Percentiles rank a stretch among this genome's conserved stretches.
These are phyloP conservation scores for Melipona bicolor DNA, from an alignment of 2,888 invertebrate genomes.

Conservation along the genomic window DNA sequence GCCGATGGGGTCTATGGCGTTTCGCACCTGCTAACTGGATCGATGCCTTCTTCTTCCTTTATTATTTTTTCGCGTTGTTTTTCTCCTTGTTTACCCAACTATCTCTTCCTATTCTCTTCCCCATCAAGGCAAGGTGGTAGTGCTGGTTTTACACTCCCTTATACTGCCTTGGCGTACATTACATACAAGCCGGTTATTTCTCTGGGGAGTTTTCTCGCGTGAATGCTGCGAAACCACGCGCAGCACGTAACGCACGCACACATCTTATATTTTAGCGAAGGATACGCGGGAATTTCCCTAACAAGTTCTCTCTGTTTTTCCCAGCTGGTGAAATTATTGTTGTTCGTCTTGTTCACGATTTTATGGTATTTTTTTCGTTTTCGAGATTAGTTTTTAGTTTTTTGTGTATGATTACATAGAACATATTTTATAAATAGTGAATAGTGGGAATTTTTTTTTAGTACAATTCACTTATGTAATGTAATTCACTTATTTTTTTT, in stretches of 20 bases:
- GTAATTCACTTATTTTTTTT: no score
- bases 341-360: background rate
- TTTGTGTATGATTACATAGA: background rate
- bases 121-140: slow-evolving; percentile 21
- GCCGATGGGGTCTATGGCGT: slow-evolving; percentile 57
- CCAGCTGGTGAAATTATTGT: background rate
- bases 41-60: slow-evolving; percentile 51
- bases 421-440: background rate
- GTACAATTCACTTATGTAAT: no score
- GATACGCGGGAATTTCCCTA: slow-evolving; percentile 24
- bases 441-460: no score
- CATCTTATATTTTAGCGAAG: slow-evolving; percentile 6
- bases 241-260: slow-evolving; percentile 52
- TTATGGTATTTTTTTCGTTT: background rate
- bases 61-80: slow-evolving; percentile 49
- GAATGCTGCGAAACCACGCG: slow-evolving; percentile 73
- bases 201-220: slow-evolving; percentile 82
- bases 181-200: slow-evolving; percentile 82
- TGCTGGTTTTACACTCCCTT: slow-evolving; percentile 74
- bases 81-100: slow-evolving; percentile 34
- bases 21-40: slow-evolving; percentile 72
- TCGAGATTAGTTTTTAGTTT: background rate
- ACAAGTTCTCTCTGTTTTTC: background rate
- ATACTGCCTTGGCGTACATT: slow-evolving; percentile 81
- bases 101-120: background rate